Conservation (phyloP, 2,797 vertebrate species). For the Anas bernieri region DNA sequence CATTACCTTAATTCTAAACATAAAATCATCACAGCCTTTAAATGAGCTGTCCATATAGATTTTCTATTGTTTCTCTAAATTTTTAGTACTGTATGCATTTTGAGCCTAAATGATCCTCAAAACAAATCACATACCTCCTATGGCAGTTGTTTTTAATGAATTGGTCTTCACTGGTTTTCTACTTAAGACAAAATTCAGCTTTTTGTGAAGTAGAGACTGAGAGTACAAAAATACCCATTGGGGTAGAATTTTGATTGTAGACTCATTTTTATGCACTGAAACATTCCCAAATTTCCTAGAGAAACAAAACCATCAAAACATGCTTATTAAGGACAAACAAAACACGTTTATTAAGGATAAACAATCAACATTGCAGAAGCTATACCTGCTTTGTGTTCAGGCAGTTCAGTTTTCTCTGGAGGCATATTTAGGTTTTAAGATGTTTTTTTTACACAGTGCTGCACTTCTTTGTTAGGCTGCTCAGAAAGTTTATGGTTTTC, state of each 20-base stretch:
- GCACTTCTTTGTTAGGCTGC: neutral
- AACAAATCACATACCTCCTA: slow-evolving; percentile 14
- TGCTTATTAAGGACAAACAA: slow-evolving; percentile 31
- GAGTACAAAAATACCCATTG: neutral
- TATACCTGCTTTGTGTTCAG: neutral
- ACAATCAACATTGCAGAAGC: neutral
- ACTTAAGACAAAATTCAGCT: neutral
- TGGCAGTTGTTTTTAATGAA: slow-evolving; percentile 36
- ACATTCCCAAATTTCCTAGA: neutral
- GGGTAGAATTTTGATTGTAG: neutral
- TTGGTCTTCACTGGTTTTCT: slow-evolving; percentile 16
- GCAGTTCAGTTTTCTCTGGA: neutral
- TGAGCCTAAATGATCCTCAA: slow-evolving; percentile 32
- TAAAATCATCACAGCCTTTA: slow-evolving; percentile 2
- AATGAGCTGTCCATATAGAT: neutral
- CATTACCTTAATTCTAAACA: slow-evolving; percentile 23
- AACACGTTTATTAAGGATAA: slow-evolving; percentile 9
- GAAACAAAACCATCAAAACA: slow-evolving; percentile 41
- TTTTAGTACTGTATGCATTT: slow-evolving; percentile 34
- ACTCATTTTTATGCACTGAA: neutral
- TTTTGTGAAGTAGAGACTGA: neutral
- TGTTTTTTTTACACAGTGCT: neutral
- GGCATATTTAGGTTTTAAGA: neutral
- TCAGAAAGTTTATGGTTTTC: slow-evolving; percentile 8
- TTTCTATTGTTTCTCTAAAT: neutral